phyloP scores from a whole-genome alignment of 1,140 invertebrate species.

The Drosophila ananassae region DNA sequence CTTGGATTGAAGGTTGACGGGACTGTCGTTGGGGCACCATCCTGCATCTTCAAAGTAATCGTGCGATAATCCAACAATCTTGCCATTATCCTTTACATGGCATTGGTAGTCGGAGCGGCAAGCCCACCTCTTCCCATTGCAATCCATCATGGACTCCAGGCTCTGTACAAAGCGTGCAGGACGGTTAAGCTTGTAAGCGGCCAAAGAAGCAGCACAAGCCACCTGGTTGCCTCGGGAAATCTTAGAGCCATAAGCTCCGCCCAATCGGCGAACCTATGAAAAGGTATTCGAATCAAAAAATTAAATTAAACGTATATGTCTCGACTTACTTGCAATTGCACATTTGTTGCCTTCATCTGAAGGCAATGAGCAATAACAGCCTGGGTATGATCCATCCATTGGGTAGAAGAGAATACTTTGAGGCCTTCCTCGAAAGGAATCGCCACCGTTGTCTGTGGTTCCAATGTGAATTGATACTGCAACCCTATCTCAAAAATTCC shows the following conservation, averaged over 20 bases:
- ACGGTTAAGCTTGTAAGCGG: constrained; percentile 86
- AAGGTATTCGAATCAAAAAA: background rate
- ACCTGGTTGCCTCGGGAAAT: constrained; percentile 85
- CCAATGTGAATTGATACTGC: constrained; percentile 86
- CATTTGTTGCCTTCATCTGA: constrained; percentile 84
- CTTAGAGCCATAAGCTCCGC: constrained; percentile 90
- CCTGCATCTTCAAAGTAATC: constrained; percentile 88
- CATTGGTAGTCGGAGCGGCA: constrained; percentile 85
- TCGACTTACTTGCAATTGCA: constrained; percentile 86
- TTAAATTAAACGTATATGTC: accelerated
- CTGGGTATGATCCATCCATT: constrained; percentile 89
- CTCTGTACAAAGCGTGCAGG: constrained; percentile 88
- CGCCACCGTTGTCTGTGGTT: constrained; percentile 87
- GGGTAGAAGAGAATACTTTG: constrained; percentile 87
- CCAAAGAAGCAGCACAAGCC: constrained; percentile 87
- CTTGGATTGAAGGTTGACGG: constrained; percentile 75
- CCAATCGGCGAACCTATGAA: constrained; percentile 85
- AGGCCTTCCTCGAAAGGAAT: constrained; percentile 86
- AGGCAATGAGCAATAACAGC: constrained; percentile 86
- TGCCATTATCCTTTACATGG: constrained; percentile 87
- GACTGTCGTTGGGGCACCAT: constrained; percentile 86
- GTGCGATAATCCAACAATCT: constrained; percentile 87
- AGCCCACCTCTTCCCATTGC: constrained; percentile 87
- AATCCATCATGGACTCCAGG: constrained; percentile 88
- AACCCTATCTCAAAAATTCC: constrained; percentile 71